Evolutionary conservation across 2,797 vertebrate genomes (phyloP).

Genomic region (Poeciliopsis turneri): DNA sequence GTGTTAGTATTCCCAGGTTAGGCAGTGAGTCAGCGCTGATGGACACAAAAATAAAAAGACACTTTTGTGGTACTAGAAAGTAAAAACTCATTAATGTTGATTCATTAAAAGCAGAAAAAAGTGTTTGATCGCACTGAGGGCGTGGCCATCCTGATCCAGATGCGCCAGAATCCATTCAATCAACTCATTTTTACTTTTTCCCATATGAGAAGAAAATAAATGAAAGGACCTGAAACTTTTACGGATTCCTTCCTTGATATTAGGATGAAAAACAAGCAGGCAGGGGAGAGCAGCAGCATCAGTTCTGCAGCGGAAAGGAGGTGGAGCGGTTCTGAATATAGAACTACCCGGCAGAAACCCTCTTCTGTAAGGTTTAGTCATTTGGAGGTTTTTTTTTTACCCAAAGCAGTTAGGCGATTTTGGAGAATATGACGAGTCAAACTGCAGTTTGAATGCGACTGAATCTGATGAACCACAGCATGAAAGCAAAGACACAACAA

Average conservation of each 20-base stretch:
- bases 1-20: background rate
- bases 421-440: no score
- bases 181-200: background rate
- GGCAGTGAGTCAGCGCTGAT: background rate
- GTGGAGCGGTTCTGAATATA: background rate
- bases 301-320: background rate
- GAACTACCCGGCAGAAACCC: background rate
- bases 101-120: background rate
- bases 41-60: background rate
- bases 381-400: background rate
- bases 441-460: no score
- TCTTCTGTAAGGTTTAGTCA: background rate
- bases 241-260: background rate
- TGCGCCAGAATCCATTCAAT: background rate
- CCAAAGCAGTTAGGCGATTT: no score
- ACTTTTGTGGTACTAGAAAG: background rate
- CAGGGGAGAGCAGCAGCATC: background rate
- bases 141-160: background rate
- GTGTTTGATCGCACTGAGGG: background rate
- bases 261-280: background rate
- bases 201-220: background rate
- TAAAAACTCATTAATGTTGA: background rate
- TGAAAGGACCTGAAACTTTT: background rate
- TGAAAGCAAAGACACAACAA: no score
- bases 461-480: no score